These are phyloP conservation scores for Drosophila silvestris DNA, from an alignment of 2,888 invertebrate species.

Conservation along the genomic window DNA sequence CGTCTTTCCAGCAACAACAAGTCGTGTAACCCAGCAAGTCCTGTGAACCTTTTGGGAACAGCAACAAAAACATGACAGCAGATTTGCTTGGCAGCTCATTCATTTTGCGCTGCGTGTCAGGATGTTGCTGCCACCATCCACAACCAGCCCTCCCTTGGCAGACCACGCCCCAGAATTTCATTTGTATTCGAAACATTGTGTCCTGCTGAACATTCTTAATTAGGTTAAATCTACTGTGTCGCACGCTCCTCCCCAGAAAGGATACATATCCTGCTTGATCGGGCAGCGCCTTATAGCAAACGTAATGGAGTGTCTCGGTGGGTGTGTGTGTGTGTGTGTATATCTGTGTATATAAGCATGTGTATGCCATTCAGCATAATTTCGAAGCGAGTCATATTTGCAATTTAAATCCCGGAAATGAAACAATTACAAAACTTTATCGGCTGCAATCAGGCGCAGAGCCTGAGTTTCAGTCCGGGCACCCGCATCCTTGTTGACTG, in stretches of 20 bases:
- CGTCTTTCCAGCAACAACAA: constrained; percentile 65
- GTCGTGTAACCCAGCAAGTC: constrained; percentile 54
- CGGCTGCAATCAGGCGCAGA: constrained; percentile 66
- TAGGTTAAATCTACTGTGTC: constrained; percentile 84
- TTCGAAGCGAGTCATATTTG: constrained; percentile 80
- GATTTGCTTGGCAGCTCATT: constrained; percentile 79
- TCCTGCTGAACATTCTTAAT: constrained; percentile 84
- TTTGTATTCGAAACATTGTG: constrained; percentile 83
- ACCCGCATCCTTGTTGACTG: constrained; percentile 37
- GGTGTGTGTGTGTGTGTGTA: constrained; percentile 1
- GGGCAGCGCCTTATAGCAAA: constrained; percentile 7
- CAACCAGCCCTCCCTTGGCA: background rate
- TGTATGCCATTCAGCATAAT: constrained; percentile 67
- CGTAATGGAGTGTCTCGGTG: constrained; percentile 4
- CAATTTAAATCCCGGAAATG: constrained; percentile 83
- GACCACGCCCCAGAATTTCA: constrained; percentile 64
- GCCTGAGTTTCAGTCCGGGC: constrained; percentile 10
- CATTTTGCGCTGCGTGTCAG: constrained; percentile 70
- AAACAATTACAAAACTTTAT: constrained; percentile 83
- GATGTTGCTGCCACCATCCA: constrained; percentile 37
- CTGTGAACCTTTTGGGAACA: constrained; percentile 64
- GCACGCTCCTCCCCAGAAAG: constrained; percentile 54
- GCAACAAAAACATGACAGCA: constrained; percentile 74
- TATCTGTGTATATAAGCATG: constrained; percentile 27
- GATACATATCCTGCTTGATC: constrained; percentile 48